Evolutionary conservation across 2,113 vertebrate genomes (phyloP).

Genomic region (Phainopepla nitens): DNA sequence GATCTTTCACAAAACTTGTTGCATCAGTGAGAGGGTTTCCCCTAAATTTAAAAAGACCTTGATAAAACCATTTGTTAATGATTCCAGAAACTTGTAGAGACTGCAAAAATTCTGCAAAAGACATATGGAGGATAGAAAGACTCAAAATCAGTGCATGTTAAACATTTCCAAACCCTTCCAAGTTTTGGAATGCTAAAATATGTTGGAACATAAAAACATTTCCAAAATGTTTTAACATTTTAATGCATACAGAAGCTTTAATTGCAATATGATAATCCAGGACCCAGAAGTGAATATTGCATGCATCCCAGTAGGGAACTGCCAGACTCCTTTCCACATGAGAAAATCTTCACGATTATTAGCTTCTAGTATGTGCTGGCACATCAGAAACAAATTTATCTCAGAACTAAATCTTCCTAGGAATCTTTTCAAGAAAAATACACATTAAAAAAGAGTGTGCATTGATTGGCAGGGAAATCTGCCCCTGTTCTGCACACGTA

Average conservation of each 20-base stretch:
- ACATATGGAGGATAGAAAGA: background rate
- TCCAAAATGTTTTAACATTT: constrained; percentile 23
- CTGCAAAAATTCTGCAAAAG: background rate
- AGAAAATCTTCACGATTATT: background rate
- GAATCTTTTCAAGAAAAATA: background rate
- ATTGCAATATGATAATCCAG: background rate
- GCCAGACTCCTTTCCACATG: background rate
- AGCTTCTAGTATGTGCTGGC: background rate
- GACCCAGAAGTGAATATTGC: background rate
- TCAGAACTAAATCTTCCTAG: background rate
- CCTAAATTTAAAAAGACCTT: background rate
- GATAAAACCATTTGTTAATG: background rate
- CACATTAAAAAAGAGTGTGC: background rate
- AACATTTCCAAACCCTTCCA: background rate
- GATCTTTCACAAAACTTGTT: background rate
- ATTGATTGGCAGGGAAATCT: background rate
- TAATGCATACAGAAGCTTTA: background rate
- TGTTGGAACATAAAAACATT: constrained; percentile 6
- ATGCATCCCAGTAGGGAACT: background rate
- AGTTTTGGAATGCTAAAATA: constrained; percentile 22
- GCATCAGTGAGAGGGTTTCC: background rate
- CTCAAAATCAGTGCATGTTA: background rate
- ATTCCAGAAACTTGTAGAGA: background rate
- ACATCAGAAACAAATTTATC: background rate
- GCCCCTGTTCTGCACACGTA: background rate